These are phyloP conservation scores for Zaprionus obscuricornis DNA, from an alignment of 2,888 invertebrate genomes.

Conservation along the genomic window DNA sequence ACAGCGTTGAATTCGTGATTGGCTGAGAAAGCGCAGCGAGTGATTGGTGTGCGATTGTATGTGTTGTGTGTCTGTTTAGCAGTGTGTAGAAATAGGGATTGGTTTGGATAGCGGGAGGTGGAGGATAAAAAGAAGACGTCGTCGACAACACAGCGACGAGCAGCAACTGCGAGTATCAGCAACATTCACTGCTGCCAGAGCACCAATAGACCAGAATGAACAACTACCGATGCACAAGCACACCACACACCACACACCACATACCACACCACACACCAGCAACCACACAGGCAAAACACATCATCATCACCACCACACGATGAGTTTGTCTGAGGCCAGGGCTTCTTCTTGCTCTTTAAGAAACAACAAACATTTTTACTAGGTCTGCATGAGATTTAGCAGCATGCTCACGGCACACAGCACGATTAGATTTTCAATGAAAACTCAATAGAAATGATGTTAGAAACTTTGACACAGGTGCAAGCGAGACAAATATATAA, in stretches of 20 bases:
- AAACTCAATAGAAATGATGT: conserved; percentile 81
- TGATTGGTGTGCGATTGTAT: conserved; percentile 44
- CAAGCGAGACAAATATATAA: conserved; percentile 57
- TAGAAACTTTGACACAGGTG: conserved; percentile 67
- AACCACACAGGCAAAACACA: too few relatives aligned
- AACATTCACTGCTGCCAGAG: background rate
- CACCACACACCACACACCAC: conserved; percentile 15
- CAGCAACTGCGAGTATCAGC: background rate
- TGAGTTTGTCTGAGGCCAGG: conserved; percentile 45
- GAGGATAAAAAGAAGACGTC: conserved; percentile 2
- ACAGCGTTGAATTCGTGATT: conserved; percentile 64
- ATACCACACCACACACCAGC: too few relatives aligned
- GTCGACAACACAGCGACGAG: conserved; percentile 19
- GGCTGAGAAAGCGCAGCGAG: conserved; percentile 62
- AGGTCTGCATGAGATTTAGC: conserved; percentile 81
- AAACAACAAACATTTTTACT: conserved; percentile 84
- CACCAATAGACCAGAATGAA: conserved; percentile 5
- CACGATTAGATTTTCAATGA: conserved; percentile 80
- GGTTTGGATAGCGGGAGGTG: background rate
- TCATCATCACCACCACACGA: conserved; percentile 3
- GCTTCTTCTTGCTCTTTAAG: conserved; percentile 79
- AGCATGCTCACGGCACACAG: conserved; percentile 50
- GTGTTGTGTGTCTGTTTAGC: conserved; percentile 10
- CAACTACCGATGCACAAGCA: too few relatives aligned
- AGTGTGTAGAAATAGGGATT: conserved; percentile 2